Evolutionary conservation across 2,888 invertebrate species (phyloP), one percentile per base, ranked within the genome.

Genomic region (Himalopsyche kuldschensis): DNA sequence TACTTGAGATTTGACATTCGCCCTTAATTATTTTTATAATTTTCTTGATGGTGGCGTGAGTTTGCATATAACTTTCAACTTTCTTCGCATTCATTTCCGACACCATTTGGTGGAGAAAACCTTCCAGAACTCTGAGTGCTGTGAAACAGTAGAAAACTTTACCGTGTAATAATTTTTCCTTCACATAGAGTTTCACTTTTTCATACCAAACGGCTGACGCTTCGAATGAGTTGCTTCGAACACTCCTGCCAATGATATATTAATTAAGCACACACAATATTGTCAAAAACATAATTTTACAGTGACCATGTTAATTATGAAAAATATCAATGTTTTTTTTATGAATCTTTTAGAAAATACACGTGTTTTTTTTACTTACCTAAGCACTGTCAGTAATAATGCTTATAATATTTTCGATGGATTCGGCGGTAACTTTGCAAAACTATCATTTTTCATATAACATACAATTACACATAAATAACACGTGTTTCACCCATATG

Each of bases 141-240:
- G 93, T 92, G 87, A 92, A 89, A 2, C 90, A 89, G 79, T 90
- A 90, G 63, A 89, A 31, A 41, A n/a, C 41, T 87, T 3, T 89
- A 87, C 1, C 88, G 87, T 47, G 89, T 88, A 41, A 89, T 88
- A 88, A 88, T 17, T 88, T 86, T 0, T 87, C 24, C 1, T n/a
- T 85, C 41, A 88, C 85, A 0, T 89, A 87, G 8, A 89, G 87
- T 15, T 90, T 88, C 75, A 91, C 90, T 87, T 91, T 91, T 47
- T 90, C 90, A 84, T 90, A 90, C 94, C 94, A 94, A 17, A 91
- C 87, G 4, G 90, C 89, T 0, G 93, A 91, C 35, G 91, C 90
- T 87, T 94, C 94, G 93, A 93, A 94, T 63, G 93, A 91, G 32
- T 91, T 91, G 63, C 90, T 90, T 87, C 94, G 89, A 17, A 94